A percentile compares a stretch with the other conserved stretches of the same genome.
Evolutionary conservation across 1,140 invertebrate genomes (phyloP).

Genomic region (Orchesella cincta): DNA sequence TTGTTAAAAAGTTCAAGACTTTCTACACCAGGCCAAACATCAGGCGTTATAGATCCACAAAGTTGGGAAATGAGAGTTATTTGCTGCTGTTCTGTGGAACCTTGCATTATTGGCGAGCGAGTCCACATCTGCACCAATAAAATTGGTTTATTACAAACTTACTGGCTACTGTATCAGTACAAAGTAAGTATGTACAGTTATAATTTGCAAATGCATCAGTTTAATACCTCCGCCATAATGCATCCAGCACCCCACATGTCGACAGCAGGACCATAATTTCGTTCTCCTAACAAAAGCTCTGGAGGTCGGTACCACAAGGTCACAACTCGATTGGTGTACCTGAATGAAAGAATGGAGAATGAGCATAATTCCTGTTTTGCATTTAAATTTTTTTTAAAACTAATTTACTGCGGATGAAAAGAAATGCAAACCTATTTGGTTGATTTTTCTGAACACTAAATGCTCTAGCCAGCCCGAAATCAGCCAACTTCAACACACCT

Average conservation of each 20-base stretch:
- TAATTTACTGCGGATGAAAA: too few species aligned
- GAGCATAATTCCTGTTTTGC: too few species aligned
- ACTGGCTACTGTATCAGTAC: too few species aligned
- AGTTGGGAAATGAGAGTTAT: constrained; percentile 91
- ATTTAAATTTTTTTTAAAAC: not conserved
- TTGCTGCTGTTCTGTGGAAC: constrained; percentile 94
- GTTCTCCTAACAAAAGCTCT: constrained; percentile 82
- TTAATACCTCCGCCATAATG: constrained; percentile 80
- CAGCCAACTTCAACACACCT: constrained; percentile 90
- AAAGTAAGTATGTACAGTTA: not conserved
- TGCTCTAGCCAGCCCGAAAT: constrained; percentile 88
- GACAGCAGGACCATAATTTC: constrained; percentile 94
- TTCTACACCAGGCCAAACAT: constrained; percentile 94
- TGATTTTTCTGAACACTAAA: constrained; percentile 85
- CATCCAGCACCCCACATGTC: constrained; percentile 99
- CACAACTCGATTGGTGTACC: constrained; percentile 96
- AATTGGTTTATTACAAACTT: not conserved
- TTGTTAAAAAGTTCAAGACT: constrained; percentile 87
- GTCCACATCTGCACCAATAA: constrained; percentile 89
- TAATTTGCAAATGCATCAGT: too few species aligned
- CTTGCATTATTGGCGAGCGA: constrained; percentile 74
- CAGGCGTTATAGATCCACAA: constrained; percentile 92
- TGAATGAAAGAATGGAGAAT: constrained; percentile 50
- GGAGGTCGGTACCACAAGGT: constrained; percentile 77
- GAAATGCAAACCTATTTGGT: constrained; percentile 66